phyloP scores from a whole-genome alignment of 2,113 vertebrate species.

The Misgurnus anguillicaudatus region DNA sequence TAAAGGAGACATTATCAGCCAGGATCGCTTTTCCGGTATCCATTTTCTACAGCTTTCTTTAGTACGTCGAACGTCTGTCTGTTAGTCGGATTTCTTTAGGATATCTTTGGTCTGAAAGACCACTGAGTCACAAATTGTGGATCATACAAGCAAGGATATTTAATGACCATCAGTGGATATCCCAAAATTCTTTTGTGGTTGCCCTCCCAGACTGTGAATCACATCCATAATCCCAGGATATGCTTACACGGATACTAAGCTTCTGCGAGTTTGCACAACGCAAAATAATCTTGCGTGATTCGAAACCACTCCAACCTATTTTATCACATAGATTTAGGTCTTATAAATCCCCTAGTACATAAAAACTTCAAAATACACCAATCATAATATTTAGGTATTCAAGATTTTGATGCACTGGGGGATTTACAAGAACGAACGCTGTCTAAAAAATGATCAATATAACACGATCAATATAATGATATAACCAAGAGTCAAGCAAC shows the following conservation, averaged over 20 bases:
- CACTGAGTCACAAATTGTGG: slow-evolving; percentile 7
- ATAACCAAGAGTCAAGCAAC: too few species aligned
- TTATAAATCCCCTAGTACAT: too few species aligned
- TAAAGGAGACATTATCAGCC: slow-evolving; percentile 14
- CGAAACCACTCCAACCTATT: too few species aligned
- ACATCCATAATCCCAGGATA: neutral
- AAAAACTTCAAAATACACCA: too few species aligned
- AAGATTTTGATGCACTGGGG: too few species aligned
- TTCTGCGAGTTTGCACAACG: neutral
- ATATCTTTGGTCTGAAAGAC: neutral
- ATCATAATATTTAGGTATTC: too few species aligned
- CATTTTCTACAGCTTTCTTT: neutral
- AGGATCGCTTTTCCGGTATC: neutral
- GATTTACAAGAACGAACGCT: too few species aligned
- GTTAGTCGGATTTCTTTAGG: neutral
- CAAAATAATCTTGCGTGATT: too few species aligned
- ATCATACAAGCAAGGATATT: neutral
- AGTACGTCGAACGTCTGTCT: slow-evolving; percentile 9
- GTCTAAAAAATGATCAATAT: too few species aligned
- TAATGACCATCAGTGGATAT: slow-evolving; percentile 4
- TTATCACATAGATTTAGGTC: too few species aligned
- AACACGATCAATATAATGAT: too few species aligned
- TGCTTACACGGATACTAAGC: neutral
- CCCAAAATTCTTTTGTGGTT: neutral
- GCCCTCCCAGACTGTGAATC: neutral